Evolutionary conservation across 2,888 invertebrate species (phyloP), one percentile per base, ranked within the genome.

Genomic region (Macropis europaea): DNA sequence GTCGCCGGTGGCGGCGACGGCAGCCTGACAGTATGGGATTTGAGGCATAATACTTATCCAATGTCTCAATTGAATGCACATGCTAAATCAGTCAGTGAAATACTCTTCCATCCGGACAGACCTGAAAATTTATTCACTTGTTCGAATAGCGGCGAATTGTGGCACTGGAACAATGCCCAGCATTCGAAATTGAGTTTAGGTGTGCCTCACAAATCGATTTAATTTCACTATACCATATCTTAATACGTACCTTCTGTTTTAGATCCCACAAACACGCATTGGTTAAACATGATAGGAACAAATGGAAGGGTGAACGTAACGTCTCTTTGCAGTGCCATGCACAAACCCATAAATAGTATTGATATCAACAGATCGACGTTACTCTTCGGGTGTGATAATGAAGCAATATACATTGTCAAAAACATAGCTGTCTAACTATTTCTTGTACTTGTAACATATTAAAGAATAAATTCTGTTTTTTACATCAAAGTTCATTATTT

Each of bases 1-100:
- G 92, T 97, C 0, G 96, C 96, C 1, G 98, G 97, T 28, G 95
- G 95, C 68, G 96, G 97, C 84, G 96, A 97, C 76, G 97, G 97
- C 0, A 93, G 95, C 0, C 90, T 98, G 26, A 96, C 96, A 0
- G 94, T 97, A 1, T 98, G 97, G 97, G 98, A 98, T 90, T 90
- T 98, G 75, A 92, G 97, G 22, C 94, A 96, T 83, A 95, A 96
- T 64, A 93, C 94, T 2, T 96, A 94, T 86, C 97, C 97, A 0
- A 94, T 96, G 9, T 95, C 96, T 0, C 92, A 96, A 74, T 91
- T 97, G 1, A 95, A 94, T 62, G 97, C 96, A 47, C 95, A 96
- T 87, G 91, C 92, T 1, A 93, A 93, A 50, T 92, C 94, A 76
- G 95, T 97, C 15, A 94, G 94, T n/a, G 97, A 97, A 90, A 94